These are phyloP conservation scores for Pyrochroa serraticornis DNA, from an alignment of 2,888 invertebrate species.

Conservation along the genomic window DNA sequence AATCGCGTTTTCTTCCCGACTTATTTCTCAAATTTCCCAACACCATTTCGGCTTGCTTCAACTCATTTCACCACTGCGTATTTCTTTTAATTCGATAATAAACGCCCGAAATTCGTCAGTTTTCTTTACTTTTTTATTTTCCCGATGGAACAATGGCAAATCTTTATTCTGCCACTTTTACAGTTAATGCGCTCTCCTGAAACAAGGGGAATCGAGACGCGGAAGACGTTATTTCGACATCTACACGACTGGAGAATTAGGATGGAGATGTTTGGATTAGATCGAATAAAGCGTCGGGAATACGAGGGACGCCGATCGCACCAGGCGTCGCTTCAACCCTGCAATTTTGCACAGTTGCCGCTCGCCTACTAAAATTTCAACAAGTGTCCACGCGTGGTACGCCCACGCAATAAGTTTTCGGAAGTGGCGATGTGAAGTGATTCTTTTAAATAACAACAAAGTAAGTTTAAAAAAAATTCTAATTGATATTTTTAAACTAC, in stretches of 20 bases:
- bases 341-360: constrained; percentile 6
- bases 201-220: no score
- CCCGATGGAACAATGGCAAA: no score
- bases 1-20: no score
- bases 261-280: constrained; percentile 17
- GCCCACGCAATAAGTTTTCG: constrained; percentile 2
- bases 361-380: constrained; percentile 3
- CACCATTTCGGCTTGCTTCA: no score
- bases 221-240: neutral
- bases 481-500: no score
- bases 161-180: no score
- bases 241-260: constrained; percentile 4
- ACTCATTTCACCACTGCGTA: no score
- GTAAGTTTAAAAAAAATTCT: neutral
- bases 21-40: no score
- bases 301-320: constrained; percentile 19
- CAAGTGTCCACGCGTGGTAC: constrained; percentile 21
- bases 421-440: neutral
- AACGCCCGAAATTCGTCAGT: no score
- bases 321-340: constrained; percentile 18
- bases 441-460: neutral
- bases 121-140: no score
- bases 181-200: no score
- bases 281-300: constrained; percentile 14
- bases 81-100: no score